Conservation (phyloP, 1,140 invertebrate genomes). For the Pararge aegeria region DNA sequence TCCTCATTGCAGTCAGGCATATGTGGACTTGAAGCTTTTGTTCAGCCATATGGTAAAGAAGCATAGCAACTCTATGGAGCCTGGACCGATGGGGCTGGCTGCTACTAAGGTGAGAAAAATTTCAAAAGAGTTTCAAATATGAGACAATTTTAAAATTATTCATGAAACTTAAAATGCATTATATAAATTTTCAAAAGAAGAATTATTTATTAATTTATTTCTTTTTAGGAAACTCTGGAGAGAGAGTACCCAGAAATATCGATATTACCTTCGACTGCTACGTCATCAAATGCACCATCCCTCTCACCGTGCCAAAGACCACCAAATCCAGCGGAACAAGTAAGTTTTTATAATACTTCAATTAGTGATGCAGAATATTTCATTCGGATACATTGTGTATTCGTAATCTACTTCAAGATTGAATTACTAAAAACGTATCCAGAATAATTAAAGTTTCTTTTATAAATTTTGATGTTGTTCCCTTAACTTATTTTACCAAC, state of each 20-base stretch:
- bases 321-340: slow-evolving; percentile 71
- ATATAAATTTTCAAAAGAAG: too few relatives aligned
- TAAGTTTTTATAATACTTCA: slow-evolving; percentile 34
- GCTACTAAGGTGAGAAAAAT: slow-evolving; percentile 67
- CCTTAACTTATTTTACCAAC: background rate
- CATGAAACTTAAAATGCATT: too few relatives aligned
- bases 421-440: too few relatives aligned
- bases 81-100: slow-evolving; percentile 64
- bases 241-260: slow-evolving; percentile 78
- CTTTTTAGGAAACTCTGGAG: slow-evolving; percentile 74
- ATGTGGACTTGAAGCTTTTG: slow-evolving; percentile 65
- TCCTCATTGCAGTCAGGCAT: slow-evolving; percentile 67
- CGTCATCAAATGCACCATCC: slow-evolving; percentile 56
- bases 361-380: too few relatives aligned
- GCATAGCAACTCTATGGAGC: slow-evolving; percentile 64
- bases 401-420: too few relatives aligned
- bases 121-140: background rate
- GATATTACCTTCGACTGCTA: slow-evolving; percentile 75
- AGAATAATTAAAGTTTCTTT: too few relatives aligned
- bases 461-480: too few relatives aligned
- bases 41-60: slow-evolving; percentile 75
- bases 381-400: too few relatives aligned
- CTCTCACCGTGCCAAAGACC: slow-evolving; percentile 63
- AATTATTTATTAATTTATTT: slow-evolving; percentile 11
- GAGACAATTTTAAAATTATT: too few relatives aligned